A percentile compares a stretch with the other conserved stretches of the same genome.
These are phyloP conservation scores for Trichechus manatus DNA, from an alignment of 2,113 vertebrate species.

Conservation along the genomic window DNA sequence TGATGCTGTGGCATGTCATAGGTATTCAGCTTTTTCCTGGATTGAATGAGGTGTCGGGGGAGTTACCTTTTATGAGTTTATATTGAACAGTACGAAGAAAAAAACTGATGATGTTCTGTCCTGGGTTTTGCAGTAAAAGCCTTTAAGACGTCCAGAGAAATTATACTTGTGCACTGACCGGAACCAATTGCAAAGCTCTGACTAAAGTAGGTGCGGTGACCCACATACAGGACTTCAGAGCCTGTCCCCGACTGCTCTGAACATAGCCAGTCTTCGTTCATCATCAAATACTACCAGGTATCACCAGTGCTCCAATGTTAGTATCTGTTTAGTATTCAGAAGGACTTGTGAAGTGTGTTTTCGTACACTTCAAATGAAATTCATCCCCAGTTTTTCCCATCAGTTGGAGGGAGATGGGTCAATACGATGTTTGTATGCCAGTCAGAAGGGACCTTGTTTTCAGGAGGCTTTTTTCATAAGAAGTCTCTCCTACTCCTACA, in stretches of 20 bases:
- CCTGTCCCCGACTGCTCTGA: background rate
- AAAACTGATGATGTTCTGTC: conserved; percentile 37
- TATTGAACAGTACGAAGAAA: conserved; percentile 46
- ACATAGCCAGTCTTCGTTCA: background rate
- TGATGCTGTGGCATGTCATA: background rate
- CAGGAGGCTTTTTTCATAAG: conserved; percentile 48
- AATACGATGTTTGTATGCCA: conserved; percentile 52
- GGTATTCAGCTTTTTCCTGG: conserved; percentile 39
- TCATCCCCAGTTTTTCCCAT: conserved; percentile 46
- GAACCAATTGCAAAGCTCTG: conserved; percentile 49
- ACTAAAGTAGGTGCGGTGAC: background rate
- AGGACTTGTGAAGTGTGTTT: conserved; percentile 35
- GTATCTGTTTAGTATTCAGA: conserved; percentile 45
- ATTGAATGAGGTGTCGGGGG: conserved; percentile 29
- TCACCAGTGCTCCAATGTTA: background rate
- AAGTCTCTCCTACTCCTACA: conserved; percentile 27
- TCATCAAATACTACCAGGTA: background rate
- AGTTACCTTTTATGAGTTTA: conserved; percentile 67
- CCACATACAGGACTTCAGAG: background rate
- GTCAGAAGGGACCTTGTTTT: conserved; percentile 63
- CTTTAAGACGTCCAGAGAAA: conserved; percentile 67
- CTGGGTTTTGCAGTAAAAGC: conserved; percentile 70
- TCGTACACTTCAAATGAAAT: conserved; percentile 52
- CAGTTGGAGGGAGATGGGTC: background rate
- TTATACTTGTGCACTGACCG: conserved; percentile 50